A percentile compares a stretch with the other conserved stretches of the same genome.
These are phyloP conservation scores for Hiodon alosoides DNA, from an alignment of 2,113 vertebrate species.

Conservation along the genomic window DNA sequence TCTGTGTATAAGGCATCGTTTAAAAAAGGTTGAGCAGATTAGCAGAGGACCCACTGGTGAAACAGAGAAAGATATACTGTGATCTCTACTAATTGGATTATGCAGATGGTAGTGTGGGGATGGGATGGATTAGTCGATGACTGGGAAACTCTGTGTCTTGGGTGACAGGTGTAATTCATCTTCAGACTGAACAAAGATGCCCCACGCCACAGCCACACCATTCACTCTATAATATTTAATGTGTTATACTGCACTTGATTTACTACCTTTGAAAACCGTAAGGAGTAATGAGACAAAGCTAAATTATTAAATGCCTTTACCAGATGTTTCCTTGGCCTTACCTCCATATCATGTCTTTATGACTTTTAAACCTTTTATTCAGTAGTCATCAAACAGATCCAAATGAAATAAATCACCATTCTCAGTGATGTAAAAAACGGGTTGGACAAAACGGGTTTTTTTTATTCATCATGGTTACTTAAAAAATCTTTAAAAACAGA, in stretches of 20 bases:
- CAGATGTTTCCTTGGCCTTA: too few relatives aligned
- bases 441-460: neutral
- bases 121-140: constrained; percentile 34
- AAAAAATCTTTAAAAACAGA: too few relatives aligned
- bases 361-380: neutral
- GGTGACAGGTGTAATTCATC: constrained; percentile 30
- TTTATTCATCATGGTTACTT: neutral
- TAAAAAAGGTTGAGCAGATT: neutral
- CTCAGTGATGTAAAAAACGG: neutral
- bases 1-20: too few relatives aligned
- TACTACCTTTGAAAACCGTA: neutral
- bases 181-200: constrained; percentile 37
- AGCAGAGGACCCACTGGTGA: neutral
- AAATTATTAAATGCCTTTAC: too few relatives aligned
- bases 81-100: constrained; percentile 46
- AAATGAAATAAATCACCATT: neutral
- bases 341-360: too few relatives aligned
- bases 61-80: constrained; percentile 18
- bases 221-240: neutral
- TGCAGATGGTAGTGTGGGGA: constrained; percentile 30
- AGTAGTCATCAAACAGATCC: neutral
- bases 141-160: constrained; percentile 39
- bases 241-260: neutral
- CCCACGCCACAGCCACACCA: neutral
- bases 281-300: neutral